phyloP scores from a whole-genome alignment of 23 tunicate genomes.

The Halocynthia aurantium region DNA sequence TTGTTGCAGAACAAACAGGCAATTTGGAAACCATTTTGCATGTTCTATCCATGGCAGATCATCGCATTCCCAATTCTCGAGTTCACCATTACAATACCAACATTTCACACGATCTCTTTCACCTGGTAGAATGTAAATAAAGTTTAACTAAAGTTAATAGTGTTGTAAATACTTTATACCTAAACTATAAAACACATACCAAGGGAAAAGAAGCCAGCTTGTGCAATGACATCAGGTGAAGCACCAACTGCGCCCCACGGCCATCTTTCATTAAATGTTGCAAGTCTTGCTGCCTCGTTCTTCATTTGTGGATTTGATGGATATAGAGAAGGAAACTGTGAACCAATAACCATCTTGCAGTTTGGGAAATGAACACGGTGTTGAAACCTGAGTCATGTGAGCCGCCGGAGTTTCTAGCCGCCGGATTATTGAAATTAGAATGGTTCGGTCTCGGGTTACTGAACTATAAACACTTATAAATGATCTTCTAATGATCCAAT shows the following conservation, averaged over 20 bases:
- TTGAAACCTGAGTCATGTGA: no score
- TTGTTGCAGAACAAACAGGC: slow-evolving; percentile 12
- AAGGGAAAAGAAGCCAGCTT: slow-evolving; percentile 74
- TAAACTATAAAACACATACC: slow-evolving; percentile 36
- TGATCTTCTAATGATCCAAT: no score
- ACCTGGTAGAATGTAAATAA: background rate
- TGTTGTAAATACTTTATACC: background rate
- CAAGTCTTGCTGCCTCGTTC: slow-evolving; percentile 39
- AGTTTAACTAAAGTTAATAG: background rate
- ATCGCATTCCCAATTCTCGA: no score
- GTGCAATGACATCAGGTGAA: slow-evolving; percentile 46
- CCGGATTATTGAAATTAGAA: no score
- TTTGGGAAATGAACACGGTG: slow-evolving; percentile 50
- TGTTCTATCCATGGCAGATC: no score
- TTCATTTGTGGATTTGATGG: slow-evolving; percentile 80
- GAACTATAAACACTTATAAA: no score
- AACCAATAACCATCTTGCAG: slow-evolving; percentile 30
- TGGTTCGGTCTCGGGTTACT: no score
- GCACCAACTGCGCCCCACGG: slow-evolving; percentile 33
- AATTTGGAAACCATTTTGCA: no score
- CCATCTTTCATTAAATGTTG: slow-evolving; percentile 71
- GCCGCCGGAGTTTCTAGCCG: no score
- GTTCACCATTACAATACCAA: no score
- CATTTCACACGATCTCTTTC: no score
- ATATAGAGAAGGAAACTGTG: slow-evolving; percentile 8